Evolutionary conservation across 2,113 vertebrate genomes (phyloP).

Genomic region (Phyllostomus hastatus): DNA sequence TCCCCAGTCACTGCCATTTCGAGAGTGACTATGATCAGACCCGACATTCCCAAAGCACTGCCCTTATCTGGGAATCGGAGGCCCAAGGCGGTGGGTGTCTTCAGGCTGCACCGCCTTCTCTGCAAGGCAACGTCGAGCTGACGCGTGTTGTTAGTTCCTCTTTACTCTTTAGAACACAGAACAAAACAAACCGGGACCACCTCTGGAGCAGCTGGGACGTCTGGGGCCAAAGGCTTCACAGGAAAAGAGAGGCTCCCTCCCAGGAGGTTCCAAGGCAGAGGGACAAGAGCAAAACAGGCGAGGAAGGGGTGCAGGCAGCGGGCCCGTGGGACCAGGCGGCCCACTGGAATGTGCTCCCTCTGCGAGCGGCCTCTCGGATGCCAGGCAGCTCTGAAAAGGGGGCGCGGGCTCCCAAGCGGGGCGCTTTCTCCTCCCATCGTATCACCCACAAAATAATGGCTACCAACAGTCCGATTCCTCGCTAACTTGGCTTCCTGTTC

Average conservation of each 20-base stretch:
- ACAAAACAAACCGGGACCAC: not conserved
- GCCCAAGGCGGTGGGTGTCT: not conserved
- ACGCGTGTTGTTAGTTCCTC: not conserved
- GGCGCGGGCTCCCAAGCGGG: not conserved
- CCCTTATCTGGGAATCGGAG: not conserved
- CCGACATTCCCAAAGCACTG: not conserved
- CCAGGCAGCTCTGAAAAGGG: not conserved
- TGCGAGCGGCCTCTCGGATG: not conserved
- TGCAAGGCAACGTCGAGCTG: not conserved
- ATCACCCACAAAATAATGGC: not conserved
- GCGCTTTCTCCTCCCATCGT: not conserved
- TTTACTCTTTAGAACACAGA: not conserved
- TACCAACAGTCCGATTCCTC: not conserved
- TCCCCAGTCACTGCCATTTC: not conserved
- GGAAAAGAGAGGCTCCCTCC: not conserved
- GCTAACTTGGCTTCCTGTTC: not conserved
- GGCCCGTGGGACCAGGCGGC: accelerated
- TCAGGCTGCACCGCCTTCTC: not conserved
- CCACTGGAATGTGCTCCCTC: not conserved
- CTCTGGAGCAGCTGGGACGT: not conserved
- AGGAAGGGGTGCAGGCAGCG: not conserved
- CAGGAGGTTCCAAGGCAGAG: slow-evolving; percentile 10
- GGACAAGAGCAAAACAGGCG: not conserved
- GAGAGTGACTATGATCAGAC: not conserved
- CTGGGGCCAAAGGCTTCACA: not conserved